Evolutionary conservation across 2,797 vertebrate species (phyloP).

Genomic region (Erithacus rubecula): DNA sequence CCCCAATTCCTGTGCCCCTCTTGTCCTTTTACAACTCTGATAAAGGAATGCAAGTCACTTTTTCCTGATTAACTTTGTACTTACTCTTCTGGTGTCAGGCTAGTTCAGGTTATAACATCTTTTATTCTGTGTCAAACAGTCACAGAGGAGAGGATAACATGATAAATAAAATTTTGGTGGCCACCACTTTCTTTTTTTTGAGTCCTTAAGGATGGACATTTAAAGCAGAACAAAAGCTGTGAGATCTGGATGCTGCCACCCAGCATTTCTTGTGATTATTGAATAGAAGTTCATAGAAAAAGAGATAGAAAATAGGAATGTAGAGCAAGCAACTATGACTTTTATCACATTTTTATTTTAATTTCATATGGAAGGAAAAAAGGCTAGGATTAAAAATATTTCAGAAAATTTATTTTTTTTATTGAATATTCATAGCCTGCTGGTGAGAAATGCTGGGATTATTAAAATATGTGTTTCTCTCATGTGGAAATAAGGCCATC

Average conservation of each 20-base stretch:
- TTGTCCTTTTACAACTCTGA: neutral
- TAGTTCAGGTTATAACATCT: neutral
- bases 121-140: neutral
- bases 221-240: neutral
- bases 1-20: neutral
- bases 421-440: constrained; percentile 1
- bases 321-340: neutral
- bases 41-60: neutral
- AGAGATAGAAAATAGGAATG: neutral
- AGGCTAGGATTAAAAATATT: neutral
- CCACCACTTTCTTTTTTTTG: neutral
- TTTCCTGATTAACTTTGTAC: neutral
- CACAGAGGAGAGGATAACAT: neutral
- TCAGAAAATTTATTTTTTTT: neutral
- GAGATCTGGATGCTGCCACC: neutral
- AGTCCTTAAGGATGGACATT: neutral
- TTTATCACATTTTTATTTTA: neutral
- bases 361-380: neutral
- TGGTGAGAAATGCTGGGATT: neutral
- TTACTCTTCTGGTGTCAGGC: neutral
- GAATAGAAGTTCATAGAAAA: neutral
- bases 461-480: neutral
- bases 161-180: neutral
- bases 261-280: neutral
- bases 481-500: neutral